Evolutionary conservation across 1,140 invertebrate genomes (phyloP), one percentile per base, ranked within the genome.

Genomic region (Fopius arisanus): DNA sequence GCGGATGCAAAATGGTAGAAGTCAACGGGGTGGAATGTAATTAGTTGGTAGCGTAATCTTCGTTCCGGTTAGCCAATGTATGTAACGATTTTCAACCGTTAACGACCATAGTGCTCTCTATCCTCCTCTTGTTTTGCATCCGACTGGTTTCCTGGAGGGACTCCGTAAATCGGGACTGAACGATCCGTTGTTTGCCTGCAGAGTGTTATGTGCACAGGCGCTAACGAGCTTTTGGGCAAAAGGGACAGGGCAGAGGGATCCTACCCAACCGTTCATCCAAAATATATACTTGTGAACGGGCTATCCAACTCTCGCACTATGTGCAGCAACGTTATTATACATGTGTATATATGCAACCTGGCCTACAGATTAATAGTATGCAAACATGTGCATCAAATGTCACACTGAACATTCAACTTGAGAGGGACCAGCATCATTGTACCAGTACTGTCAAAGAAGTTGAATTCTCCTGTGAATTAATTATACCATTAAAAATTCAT

Each of bases 141-240:
- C 31, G 26, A 59, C 54, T 59, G 43, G 41, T 51, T 70, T 71
- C 67, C 66, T 69, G 26, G 40, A 74, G 67, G 67, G 67, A 74
- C 67, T 74, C 43, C 31, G 72, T 74, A 74, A 74, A 74, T 74
- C 72, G 72, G 66, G 72, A 59, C 48, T 69, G 67, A 70, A 74
- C 72, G 72, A 74, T 74, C 72, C 67, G 67, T 63, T 74, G 72
- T 74, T 74, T 74, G 37, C 66, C 67, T 23, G 66, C 67, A 74
- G 72, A 74, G 72, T 74, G 72, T 74, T 74, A 69, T 69, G 67
- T 74, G 51, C 65, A 74, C 67, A 69, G 72, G 67, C 67, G 67
- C 72, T 74, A 74, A 74, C 72, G 72, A 74, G 72, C 72, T 74
- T 74, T 74, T 37, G 70, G 48, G 23, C 14, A n/a, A 28, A 59